Percentiles rank a stretch among this genome's conserved stretches.
Evolutionary conservation across 2,888 invertebrate genomes (phyloP).

Genomic region (Hyppa rectilinea): DNA sequence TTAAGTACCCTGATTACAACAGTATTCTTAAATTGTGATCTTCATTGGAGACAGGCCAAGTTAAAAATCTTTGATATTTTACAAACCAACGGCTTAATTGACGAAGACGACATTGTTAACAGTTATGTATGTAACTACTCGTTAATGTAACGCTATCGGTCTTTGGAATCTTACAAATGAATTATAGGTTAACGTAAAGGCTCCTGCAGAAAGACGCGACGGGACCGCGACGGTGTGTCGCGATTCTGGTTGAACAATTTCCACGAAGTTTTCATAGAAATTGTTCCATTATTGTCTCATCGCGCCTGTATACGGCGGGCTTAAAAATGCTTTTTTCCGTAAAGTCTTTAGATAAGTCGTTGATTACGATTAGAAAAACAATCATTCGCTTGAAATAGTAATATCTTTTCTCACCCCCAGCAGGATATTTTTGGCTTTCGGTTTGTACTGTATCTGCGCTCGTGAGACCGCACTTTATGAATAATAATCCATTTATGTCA

Average conservation of each 20-base stretch:
- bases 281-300: too few species aligned
- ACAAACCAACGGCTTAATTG: not conserved
- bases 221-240: too few species aligned
- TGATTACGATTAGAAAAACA: not conserved
- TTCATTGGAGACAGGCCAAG: slow-evolving; percentile 35
- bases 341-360: not conserved
- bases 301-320: too few species aligned
- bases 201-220: too few species aligned
- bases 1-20: too few species aligned
- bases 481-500: slow-evolving; percentile 12
- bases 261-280: too few species aligned
- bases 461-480: not conserved
- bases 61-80: slow-evolving; percentile 13
- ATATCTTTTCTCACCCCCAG: too few species aligned
- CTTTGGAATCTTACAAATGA: slow-evolving; percentile 2
- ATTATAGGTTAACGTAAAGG: not conserved
- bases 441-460: not conserved
- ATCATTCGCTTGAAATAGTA: not conserved
- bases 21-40: not conserved
- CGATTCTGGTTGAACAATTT: too few species aligned
- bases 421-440: not conserved
- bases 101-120: not conserved
- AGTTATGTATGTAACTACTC: not conserved
- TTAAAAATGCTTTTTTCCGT: too few species aligned
- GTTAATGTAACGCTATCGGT: slow-evolving; percentile 10